Base-by-base conservation (phyloP, 2,888 invertebrate species). In the Nymphalis urticae region DNA sequence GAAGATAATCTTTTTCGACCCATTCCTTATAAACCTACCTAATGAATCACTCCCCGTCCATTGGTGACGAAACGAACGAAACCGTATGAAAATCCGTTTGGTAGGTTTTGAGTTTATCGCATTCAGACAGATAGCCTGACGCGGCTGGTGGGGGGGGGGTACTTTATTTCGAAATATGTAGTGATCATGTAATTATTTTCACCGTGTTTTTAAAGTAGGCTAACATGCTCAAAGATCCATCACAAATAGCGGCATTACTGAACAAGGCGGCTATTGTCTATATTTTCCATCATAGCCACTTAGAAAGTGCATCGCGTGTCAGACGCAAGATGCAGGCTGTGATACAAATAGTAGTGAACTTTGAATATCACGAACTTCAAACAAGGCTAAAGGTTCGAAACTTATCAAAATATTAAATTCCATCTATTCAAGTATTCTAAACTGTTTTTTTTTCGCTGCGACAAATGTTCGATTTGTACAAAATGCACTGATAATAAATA, bases 251-350 rank as follows among this genome's bases (percentile, higher is more conserved):
- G 27, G 54, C 36, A 48, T 67, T 67, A 61, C 17, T 24, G 53
- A 60, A 75, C 73, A 76, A 72, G 72, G 73, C 53, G 65, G 19
- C 62, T 69, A 70, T 72, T 71, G 73, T 73, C 66, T 70, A 32
- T 47, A 59, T 66, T 74, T 72, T 75, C 70, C 64, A 67, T 66
- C 64, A 69, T 54, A 54, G 59, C 58, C 66, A 64, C 68, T 66
- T 73, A 72, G 72, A 75, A 74, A 73, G 72, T 68, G 69, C 65
- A 71, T 74, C 53, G 75, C 72, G 67, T 73, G 72, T 65, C 66
- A 48, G 65, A 68, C 70, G 68, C 60, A 56, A 72, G 63, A 71
- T 70, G 62, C 54, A 51, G 62, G 56, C 62, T 51, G 27, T 32
- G 61, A 62, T 58, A 62, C 32, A 58, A 62, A 50, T 19, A 58